These are phyloP conservation scores for Novumbra hubbsi DNA, from an alignment of 2,797 vertebrate genomes.

Conservation along the genomic window DNA sequence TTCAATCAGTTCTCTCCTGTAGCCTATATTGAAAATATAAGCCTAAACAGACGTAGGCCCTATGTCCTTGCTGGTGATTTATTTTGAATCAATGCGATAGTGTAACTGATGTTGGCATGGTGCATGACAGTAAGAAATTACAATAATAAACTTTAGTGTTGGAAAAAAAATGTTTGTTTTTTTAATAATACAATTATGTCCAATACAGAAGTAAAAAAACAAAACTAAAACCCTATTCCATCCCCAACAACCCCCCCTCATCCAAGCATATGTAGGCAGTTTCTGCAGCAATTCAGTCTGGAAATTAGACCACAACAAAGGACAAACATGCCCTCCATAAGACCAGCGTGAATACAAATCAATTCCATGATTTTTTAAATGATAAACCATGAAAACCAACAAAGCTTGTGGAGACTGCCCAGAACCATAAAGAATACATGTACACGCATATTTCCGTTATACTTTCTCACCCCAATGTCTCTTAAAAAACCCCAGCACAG, in stretches of 20 bases:
- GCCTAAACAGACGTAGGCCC: neutral
- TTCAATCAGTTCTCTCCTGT: neutral
- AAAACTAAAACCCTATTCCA: slow-evolving; percentile 59
- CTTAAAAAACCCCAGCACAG: slow-evolving; percentile 38
- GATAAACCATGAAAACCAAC: slow-evolving; percentile 46
- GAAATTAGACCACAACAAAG: slow-evolving; percentile 59
- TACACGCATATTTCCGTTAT: slow-evolving; percentile 48
- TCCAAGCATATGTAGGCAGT: slow-evolving; percentile 65
- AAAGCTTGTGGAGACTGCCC: slow-evolving; percentile 37
- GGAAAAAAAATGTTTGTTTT: slow-evolving; percentile 62
- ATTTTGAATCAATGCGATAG: neutral
- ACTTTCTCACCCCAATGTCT: slow-evolving; percentile 42
- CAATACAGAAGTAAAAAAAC: slow-evolving; percentile 75
- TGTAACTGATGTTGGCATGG: neutral
- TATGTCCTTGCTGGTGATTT: neutral
- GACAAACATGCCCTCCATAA: slow-evolving; percentile 53
- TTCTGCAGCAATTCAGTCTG: slow-evolving; percentile 69
- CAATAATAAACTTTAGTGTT: slow-evolving; percentile 45
- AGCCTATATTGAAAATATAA: neutral
- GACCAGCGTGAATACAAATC: slow-evolving; percentile 60
- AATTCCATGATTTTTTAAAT: slow-evolving; percentile 57
- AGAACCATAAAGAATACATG: slow-evolving; percentile 32
- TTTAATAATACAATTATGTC: slow-evolving; percentile 73
- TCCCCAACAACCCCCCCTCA: slow-evolving; percentile 71
- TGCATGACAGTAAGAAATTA: slow-evolving; percentile 5